Conservation (phyloP, 92 coral and sea anemone genomes). For the Porites divaricata region DNA sequence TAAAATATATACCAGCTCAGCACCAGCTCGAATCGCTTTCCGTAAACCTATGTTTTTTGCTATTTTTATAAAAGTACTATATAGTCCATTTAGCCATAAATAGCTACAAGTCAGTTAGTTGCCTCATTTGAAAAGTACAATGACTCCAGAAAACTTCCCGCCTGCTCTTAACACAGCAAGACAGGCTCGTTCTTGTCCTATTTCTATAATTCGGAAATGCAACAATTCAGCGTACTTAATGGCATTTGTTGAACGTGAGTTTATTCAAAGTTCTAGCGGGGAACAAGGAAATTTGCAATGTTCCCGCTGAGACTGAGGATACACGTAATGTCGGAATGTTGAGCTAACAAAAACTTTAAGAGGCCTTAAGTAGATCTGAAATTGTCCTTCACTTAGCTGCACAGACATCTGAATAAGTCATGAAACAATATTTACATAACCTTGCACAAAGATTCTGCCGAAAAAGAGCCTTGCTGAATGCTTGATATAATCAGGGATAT, state of each 20-base stretch:
- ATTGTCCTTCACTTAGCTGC: constrained; percentile 15
- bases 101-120: background rate
- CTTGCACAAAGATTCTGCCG: background rate
- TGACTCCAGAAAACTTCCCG: too few species aligned
- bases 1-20: too few species aligned
- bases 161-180: too few species aligned
- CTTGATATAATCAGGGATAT: constrained; percentile 3
- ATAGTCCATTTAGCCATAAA: background rate
- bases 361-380: constrained; percentile 13
- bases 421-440: constrained; percentile 21
- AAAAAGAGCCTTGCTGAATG: background rate
- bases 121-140: constrained; percentile 3
- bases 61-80: background rate
- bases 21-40: background rate
- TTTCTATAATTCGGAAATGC: constrained; percentile 15
- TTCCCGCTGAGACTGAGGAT: background rate
- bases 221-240: constrained; percentile 1
- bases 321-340: background rate
- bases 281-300: background rate
- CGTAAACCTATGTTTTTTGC: background rate
- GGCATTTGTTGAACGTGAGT: background rate
- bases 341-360: constrained; percentile 1
- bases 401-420: background rate
- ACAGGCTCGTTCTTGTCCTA: background rate
- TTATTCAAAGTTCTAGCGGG: background rate